Conservation (phyloP, 92 coral and sea anemone species). For the Siderastrea siderea region DNA sequence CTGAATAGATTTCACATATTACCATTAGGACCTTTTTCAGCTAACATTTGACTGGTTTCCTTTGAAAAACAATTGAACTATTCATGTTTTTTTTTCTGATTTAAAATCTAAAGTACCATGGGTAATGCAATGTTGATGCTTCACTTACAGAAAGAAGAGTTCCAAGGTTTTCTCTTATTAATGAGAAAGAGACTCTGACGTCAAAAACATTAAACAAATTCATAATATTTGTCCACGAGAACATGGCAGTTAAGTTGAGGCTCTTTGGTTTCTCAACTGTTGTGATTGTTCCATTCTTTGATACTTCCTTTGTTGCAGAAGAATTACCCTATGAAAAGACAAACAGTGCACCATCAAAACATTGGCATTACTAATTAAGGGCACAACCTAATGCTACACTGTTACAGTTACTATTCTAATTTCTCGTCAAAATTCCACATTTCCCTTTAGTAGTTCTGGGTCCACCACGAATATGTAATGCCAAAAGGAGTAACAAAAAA, state of each 20-base stretch:
- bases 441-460: too few species aligned
- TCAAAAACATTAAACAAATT: slow-evolving; percentile 76
- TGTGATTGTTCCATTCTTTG: slow-evolving; percentile 70
- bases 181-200: slow-evolving; percentile 78
- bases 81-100: too few species aligned
- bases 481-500: too few species aligned
- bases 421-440: too few species aligned
- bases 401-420: not conserved
- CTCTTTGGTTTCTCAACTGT: slow-evolving; percentile 31
- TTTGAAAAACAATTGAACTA: not conserved
- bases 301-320: slow-evolving; percentile 26
- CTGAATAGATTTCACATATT: too few species aligned
- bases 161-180: slow-evolving; percentile 96
- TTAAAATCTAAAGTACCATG: not conserved
- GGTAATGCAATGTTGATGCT: not conserved
- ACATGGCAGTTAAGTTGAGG: slow-evolving; percentile 33
- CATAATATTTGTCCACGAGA: slow-evolving; percentile 77
- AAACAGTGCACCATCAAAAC: not conserved
- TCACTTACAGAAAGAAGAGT: slow-evolving; percentile 91
- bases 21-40: not conserved
- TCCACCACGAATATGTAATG: too few species aligned
- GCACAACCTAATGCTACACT: not conserved
- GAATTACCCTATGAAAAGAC: slow-evolving; percentile 21
- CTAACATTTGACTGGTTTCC: not conserved
- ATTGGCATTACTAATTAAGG: not conserved